Conservation (phyloP, 2,888 invertebrate genomes). For the Halictus quadricinctus region DNA sequence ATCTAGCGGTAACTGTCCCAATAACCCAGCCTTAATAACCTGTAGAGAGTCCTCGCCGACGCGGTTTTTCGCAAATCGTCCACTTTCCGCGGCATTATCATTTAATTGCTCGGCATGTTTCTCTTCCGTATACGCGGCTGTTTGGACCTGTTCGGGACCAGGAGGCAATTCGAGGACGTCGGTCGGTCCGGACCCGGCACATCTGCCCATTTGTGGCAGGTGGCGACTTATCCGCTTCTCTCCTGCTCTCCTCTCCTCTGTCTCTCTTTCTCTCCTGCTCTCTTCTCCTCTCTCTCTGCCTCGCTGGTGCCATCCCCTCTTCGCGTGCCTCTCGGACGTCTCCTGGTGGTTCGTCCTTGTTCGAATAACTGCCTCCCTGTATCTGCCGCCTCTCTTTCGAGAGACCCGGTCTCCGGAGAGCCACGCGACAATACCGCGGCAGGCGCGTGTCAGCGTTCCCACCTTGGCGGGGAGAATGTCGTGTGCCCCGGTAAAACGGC, state of each 20-base stretch:
- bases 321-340: slow-evolving; percentile 21
- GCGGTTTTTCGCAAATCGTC: not conserved
- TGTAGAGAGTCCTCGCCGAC: not conserved
- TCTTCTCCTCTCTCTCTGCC: slow-evolving; percentile 9
- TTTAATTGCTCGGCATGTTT: slow-evolving; percentile 54
- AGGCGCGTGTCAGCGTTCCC: slow-evolving; percentile 71
- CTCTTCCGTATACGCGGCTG: slow-evolving; percentile 53
- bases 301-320: slow-evolving; percentile 15
- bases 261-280: slow-evolving; percentile 10
- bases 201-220: slow-evolving; percentile 80
- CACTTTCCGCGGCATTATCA: slow-evolving; percentile 56
- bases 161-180: slow-evolving; percentile 72
- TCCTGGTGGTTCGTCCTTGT: slow-evolving; percentile 20
- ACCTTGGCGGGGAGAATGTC: slow-evolving; percentile 53
- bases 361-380: not conserved
- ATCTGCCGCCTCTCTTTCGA: slow-evolving; percentile 22
- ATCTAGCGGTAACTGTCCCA: not conserved
- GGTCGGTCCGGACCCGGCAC: slow-evolving; percentile 72
- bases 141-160: slow-evolving; percentile 65
- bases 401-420: slow-evolving; percentile 40
- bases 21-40: not conserved
- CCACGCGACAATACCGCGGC: slow-evolving; percentile 74
- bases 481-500: slow-evolving; percentile 45
- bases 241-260: slow-evolving; percentile 32
- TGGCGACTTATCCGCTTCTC: slow-evolving; percentile 76